A percentile compares a stretch with the other conserved stretches of the same genome.
These are phyloP conservation scores for Nasonia vitripennis DNA, from an alignment of 1,140 invertebrate species.

Conservation along the genomic window DNA sequence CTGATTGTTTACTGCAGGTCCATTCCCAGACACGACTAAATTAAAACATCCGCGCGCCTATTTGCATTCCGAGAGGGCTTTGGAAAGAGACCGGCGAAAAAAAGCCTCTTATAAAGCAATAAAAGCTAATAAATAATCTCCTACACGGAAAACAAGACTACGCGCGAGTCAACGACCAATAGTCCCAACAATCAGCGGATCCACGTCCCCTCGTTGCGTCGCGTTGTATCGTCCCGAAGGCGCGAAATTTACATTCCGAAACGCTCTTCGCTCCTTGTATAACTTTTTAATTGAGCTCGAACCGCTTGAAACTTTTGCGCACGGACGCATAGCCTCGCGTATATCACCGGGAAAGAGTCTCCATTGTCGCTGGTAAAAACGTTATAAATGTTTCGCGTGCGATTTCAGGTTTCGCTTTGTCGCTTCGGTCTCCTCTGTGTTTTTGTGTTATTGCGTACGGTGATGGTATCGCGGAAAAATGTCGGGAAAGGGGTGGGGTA, in stretches of 20 bases:
- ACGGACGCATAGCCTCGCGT: not conserved
- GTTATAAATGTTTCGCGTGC: not conserved
- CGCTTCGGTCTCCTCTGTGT: too few relatives aligned
- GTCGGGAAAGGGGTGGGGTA: not conserved
- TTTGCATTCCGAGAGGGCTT: not conserved
- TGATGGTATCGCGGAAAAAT: not conserved
- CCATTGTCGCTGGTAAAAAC: not conserved
- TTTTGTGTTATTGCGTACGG: not conserved
- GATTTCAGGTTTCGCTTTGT: not conserved
- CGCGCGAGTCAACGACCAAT: not conserved
- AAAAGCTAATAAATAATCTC: not conserved
- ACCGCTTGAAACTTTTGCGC: not conserved
- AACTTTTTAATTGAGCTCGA: constrained; percentile 14
- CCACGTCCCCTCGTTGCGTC: not conserved
- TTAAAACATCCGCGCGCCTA: not conserved
- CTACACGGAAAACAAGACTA: not conserved
- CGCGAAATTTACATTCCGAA: not conserved
- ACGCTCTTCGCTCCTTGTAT: not conserved
- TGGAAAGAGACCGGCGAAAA: not conserved
- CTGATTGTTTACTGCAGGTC: not conserved
- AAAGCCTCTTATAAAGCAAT: too few relatives aligned
- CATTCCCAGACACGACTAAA: not conserved
- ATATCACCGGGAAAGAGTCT: not conserved
- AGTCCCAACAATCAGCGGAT: not conserved
- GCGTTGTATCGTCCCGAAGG: not conserved